Base-by-base conservation (phyloP, 2,888 invertebrate species). In the Herminia tarsipennalis region DNA sequence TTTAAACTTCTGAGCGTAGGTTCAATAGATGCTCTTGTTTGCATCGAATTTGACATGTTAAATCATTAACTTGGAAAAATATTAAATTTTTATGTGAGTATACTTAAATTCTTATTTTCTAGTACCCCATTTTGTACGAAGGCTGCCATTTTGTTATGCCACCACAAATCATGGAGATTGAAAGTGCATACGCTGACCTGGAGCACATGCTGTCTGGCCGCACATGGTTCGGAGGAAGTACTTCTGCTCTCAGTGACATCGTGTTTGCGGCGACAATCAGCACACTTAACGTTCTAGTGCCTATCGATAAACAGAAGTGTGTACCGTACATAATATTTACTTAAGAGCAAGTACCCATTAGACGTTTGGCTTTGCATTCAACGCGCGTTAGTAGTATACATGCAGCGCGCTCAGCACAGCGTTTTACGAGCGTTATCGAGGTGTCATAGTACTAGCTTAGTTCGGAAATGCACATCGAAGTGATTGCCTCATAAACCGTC, bases 71-170 rank as follows among this genome's bases (percentile, higher is more conserved):
- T n/a, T n/a, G n/a, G n/a, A n/a, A n/a, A n/a, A n/a, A n/a, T n/a
- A n/a, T n/a, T n/a, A n/a, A n/a, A n/a, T n/a, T n/a, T n/a, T n/a
- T n/a, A n/a, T n/a, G n/a, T n/a, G 1, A 6, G 3, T 17, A 2
- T 5, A 1, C 38, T 6, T 12, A 3, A 24, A 4, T 14, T 43
- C 21, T 38, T 4, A n/a, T 8, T 9, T 71, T 70, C 16, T 67
- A 86, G 86, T 70, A 84, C 53, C 86, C 86, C 37, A 77, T 86
- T 21, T 47, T 87, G n/a, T 80, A 82, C 40, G 80, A 84, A 29
- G 73, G 76, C 49, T 78, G 80, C 52, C 70, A 70, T 16, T 79
- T 70, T 56, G 72, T 84, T 38, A 74, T 78, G 78, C 84, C 83
- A 1, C 76, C 80, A 51, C 79, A 78, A 37, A 63, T 80, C 9